Evolutionary conservation across 2,113 vertebrate species (phyloP).

Genomic region (Gymnorhina tibicen): DNA sequence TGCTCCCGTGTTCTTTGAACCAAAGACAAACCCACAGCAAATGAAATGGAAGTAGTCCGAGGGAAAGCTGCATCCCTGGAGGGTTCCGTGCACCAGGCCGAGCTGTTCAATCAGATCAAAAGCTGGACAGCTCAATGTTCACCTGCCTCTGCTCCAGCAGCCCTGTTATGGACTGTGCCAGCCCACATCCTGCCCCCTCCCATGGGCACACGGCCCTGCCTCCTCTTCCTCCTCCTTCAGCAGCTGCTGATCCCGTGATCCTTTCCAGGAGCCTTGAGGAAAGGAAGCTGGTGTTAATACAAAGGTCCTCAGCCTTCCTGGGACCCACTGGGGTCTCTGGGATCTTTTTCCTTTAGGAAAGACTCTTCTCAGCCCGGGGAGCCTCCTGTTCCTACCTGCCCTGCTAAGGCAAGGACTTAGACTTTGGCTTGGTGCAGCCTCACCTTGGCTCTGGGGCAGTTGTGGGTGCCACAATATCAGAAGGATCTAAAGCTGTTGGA

Average conservation of each 20-base stretch:
- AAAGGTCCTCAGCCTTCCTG: not conserved
- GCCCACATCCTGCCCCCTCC: not conserved
- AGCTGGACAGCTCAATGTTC: not conserved
- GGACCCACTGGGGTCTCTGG: not conserved
- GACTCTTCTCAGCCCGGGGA: not conserved
- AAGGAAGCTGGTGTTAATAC: not conserved
- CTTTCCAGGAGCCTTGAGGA: not conserved
- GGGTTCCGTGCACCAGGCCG: not conserved
- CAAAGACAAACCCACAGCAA: not conserved
- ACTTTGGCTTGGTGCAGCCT: accelerated
- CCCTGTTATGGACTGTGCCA: not conserved
- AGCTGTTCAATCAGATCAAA: not conserved
- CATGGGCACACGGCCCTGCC: not conserved
- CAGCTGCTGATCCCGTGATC: accelerated
- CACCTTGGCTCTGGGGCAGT: not conserved
- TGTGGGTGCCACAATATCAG: not conserved
- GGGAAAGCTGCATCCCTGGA: not conserved
- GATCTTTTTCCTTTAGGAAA: not conserved
- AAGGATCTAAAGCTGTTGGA: not conserved
- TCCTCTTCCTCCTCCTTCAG: not conserved
- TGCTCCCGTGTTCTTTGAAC: not conserved
- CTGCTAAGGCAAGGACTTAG: not conserved
- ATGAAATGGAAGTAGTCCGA: not conserved
- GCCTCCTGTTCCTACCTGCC: not conserved
- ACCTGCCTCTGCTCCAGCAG: not conserved